Percentiles rank a stretch among this genome's conserved stretches.
Conservation (phyloP, 2,113 vertebrate species). For the Festucalex cinctus region DNA sequence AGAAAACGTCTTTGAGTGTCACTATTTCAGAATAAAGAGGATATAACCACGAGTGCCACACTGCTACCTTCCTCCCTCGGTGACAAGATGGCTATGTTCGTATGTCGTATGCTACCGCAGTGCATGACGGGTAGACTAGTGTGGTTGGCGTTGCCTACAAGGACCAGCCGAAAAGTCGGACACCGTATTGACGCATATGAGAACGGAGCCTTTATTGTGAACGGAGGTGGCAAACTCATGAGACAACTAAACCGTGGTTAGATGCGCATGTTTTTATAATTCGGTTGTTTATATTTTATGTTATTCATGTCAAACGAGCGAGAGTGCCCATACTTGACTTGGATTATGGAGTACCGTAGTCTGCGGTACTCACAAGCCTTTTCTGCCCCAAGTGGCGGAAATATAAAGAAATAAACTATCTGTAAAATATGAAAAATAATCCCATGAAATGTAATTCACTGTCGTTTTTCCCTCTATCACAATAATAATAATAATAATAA, state of each 20-base stretch:
- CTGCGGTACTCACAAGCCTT: neutral
- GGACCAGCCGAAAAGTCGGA: neutral
- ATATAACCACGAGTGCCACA: constrained; percentile 25
- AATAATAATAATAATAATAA: no score
- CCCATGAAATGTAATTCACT: no score
- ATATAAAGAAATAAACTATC: no score
- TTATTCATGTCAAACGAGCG: neutral
- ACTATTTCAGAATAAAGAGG: constrained; percentile 23
- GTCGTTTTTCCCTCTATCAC: no score
- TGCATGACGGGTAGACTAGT: constrained; percentile 62
- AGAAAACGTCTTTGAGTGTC: constrained; percentile 3
- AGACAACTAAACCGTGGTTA: neutral
- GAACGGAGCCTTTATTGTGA: neutral
- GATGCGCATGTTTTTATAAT: neutral
- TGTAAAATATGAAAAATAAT: no score
- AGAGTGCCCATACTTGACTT: neutral
- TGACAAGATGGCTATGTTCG: constrained; percentile 74
- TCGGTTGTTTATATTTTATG: neutral
- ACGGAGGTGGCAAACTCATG: neutral
- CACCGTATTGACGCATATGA: neutral
- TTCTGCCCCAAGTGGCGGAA: constrained; percentile 39
- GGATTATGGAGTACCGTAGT: neutral
- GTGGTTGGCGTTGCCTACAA: constrained; percentile 33
- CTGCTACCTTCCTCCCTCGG: constrained; percentile 51
- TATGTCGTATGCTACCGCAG: constrained; percentile 63